Conservation (phyloP, 2,113 vertebrate genomes). For the Dicaeum eximium region DNA sequence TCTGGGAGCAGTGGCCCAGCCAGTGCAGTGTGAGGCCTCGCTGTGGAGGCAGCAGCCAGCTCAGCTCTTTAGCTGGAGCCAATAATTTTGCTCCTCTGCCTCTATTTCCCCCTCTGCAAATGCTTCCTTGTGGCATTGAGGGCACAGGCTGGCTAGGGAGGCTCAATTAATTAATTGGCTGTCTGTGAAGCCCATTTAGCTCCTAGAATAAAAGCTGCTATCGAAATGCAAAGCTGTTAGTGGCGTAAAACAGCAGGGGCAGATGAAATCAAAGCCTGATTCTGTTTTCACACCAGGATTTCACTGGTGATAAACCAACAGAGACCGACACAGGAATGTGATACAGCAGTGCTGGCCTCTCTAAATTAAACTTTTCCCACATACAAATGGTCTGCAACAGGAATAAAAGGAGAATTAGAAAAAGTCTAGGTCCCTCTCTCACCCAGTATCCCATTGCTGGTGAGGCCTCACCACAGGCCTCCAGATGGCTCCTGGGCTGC, state of each 20-base stretch:
- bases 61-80: background rate
- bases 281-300: conserved; percentile 41
- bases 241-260: conserved; percentile 26
- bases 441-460: rapidly evolving
- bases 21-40: rapidly evolving
- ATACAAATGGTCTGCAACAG: background rate
- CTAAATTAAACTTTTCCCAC: conserved; percentile 5
- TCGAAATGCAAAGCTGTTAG: conserved; percentile 24
- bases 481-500: background rate
- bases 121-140: background rate
- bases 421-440: background rate
- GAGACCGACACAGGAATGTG: background rate
- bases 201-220: conserved; percentile 41
- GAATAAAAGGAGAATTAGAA: background rate
- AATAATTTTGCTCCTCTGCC: background rate
- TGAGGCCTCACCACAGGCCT: background rate
- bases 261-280: conserved; percentile 36
- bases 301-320: conserved; percentile 36
- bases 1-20: background rate
- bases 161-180: conserved; percentile 54
- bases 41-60: background rate
- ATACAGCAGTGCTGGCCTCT: background rate
- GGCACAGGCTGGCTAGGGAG: conserved; percentile 12
- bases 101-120: conserved; percentile 10
- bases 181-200: conserved; percentile 54